A percentile compares a stretch with the other conserved stretches of the same genome.
Evolutionary conservation across 2,113 vertebrate species (phyloP).

Genomic region (Gopherus evgoodei): DNA sequence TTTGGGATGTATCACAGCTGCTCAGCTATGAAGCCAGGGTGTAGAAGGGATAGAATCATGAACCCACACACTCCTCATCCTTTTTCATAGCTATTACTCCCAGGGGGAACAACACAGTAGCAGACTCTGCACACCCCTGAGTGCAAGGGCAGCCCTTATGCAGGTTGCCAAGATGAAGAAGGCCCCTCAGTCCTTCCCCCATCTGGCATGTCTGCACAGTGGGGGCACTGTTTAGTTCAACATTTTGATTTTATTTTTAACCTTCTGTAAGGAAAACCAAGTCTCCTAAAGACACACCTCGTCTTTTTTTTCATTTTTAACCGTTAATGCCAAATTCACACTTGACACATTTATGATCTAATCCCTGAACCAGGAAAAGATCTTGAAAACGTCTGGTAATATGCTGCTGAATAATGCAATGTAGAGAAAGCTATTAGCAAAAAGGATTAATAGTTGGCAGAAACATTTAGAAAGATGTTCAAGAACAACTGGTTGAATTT

Average conservation of each 20-base stretch:
- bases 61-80: not conserved
- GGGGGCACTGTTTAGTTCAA: not conserved
- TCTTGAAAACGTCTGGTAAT: conserved; percentile 49
- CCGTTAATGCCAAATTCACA: conserved; percentile 55
- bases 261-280: conserved; percentile 44
- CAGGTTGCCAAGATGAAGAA: not conserved
- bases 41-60: not conserved
- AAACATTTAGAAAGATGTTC: conserved; percentile 45
- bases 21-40: not conserved
- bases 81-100: not conserved
- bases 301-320: conserved; percentile 44
- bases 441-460: conserved; percentile 68
- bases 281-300: conserved; percentile 28
- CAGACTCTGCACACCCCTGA: not conserved
- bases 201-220: not conserved
- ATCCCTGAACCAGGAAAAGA: conserved; percentile 42
- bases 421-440: conserved; percentile 62
- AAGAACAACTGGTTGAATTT: conserved; percentile 67
- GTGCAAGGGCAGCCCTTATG: not conserved
- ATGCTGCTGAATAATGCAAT: conserved; percentile 55
- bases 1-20: not conserved
- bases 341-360: conserved; percentile 58
- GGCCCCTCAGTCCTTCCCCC: not conserved
- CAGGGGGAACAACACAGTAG: not conserved
- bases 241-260: conserved; percentile 49